phyloP scores from a whole-genome alignment of 2,888 invertebrate genomes.

The Cartodere bifasciata region DNA sequence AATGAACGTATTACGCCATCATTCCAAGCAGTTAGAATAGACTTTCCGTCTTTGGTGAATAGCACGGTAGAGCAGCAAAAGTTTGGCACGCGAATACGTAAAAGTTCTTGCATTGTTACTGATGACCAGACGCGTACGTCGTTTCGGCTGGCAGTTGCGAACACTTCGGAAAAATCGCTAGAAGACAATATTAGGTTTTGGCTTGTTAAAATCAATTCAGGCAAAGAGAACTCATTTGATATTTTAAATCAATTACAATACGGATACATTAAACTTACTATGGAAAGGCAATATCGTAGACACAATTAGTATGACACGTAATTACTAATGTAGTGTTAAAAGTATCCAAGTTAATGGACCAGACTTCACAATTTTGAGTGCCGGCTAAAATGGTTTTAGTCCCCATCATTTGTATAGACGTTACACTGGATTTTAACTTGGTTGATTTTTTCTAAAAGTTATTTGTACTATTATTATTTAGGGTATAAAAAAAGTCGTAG shows the following conservation, averaged over 20 bases:
- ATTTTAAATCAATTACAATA: not conserved
- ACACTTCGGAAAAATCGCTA: constrained; percentile 70
- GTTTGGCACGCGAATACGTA: constrained; percentile 77
- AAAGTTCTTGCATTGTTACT: constrained; percentile 60
- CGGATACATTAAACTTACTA: constrained; percentile 40
- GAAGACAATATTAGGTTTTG: constrained; percentile 18
- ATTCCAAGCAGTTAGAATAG: constrained; percentile 73
- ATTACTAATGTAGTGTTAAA: constrained; percentile 58
- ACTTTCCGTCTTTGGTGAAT: constrained; percentile 68
- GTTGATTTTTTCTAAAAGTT: constrained; percentile 40
- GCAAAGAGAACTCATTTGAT: not conserved
- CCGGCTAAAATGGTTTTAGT: constrained; percentile 57
- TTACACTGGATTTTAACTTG: constrained; percentile 53
- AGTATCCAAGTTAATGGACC: constrained; percentile 53
- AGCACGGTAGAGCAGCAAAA: constrained; percentile 69
- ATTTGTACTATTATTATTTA: too few relatives aligned
- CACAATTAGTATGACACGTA: constrained; percentile 70
- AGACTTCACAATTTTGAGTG: constrained; percentile 70
- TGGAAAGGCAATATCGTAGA: constrained; percentile 76
- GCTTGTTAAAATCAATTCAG: not conserved
- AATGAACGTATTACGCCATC: constrained; percentile 73
- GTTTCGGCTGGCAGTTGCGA: constrained; percentile 76
- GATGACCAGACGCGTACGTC: constrained; percentile 81
- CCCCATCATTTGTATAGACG: constrained; percentile 53
- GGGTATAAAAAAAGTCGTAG: too few relatives aligned